A percentile compares a stretch with the other conserved stretches of the same genome.
phyloP scores from a whole-genome alignment of 2,113 vertebrate species.

The Aegotheles bennettii region DNA sequence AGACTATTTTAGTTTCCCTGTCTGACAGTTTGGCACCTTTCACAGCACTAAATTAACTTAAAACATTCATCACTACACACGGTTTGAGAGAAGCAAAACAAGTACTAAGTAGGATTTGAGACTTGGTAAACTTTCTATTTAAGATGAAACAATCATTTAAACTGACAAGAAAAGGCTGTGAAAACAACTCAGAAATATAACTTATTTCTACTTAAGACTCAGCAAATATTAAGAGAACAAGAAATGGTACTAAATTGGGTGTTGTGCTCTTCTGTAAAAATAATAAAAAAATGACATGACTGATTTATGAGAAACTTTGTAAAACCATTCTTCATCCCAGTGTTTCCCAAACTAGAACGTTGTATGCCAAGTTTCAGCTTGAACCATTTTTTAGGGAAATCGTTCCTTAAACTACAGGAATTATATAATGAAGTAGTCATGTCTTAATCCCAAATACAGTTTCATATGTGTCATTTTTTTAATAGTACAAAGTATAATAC shows the following conservation, averaged over 20 bases:
- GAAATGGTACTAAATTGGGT: neutral
- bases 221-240: neutral
- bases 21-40: slow-evolving; percentile 5
- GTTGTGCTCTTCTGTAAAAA: neutral
- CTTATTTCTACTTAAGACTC: neutral
- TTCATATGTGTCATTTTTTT: neutral
- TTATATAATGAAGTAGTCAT: neutral
- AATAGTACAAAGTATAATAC: neutral
- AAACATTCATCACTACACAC: neutral
- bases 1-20: neutral
- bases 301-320: neutral
- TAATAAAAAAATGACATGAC: neutral
- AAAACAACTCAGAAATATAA: slow-evolving; percentile 26
- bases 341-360: neutral
- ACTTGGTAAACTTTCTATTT: slow-evolving; percentile 32
- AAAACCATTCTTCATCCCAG: neutral
- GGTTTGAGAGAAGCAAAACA: neutral
- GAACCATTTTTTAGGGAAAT: neutral
- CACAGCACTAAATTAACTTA: neutral
- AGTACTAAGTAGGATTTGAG: neutral
- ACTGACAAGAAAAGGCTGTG: neutral
- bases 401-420: neutral
- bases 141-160: slow-evolving; percentile 31
- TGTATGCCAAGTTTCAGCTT: neutral
- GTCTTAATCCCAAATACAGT: neutral